Evolutionary conservation across 2,888 invertebrate species (phyloP), one percentile per base, ranked within the genome.

Genomic region (Axea sp.): DNA sequence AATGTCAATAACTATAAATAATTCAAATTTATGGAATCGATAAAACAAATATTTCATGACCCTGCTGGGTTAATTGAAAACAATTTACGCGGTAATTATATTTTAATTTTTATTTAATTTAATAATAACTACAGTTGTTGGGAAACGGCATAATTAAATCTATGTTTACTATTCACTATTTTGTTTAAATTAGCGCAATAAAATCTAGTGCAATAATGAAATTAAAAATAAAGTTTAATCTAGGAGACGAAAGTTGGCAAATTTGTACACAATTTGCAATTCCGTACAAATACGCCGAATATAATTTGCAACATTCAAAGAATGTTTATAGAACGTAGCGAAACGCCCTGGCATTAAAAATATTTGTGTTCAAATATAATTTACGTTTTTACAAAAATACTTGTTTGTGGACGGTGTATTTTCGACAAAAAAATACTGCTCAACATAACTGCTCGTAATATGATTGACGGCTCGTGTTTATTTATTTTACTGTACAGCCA

Each of bases 401-500:
- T 12, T 49, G 49, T 59, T 68, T 57, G 43, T 57, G 53, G 35
- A 41, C 28, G 17, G 37, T 39, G 57, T 49, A 15, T 47, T 67
- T 67, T 57, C 17, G 47, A 43, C 53, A 59, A 60, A 53, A 59
- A 60, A 69, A 24, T 67, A 67, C 67, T 69, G 51, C 43, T 69
- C 43, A 69, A 53, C 68, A 53, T 69, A 60, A 69, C 60, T 33
- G 43, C 39, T 15, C 22, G 59, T 43, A 59, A 51, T 45, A 69
- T 69, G 68, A 69, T 53, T 51, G 60, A 69, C 59, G 35, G 53
- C 53, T 51, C 37, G 35, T 69, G 68, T 69, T 69, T 59, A 69
- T 69, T 69, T 69, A 69, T 69, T 69, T 69, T 69, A 59, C 60
- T 49, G 51, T 31, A 45, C 68, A 22, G 43, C 30, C 53, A 53